Conservation (phyloP, 2,888 invertebrate species). For the Boloria euphrosyne region DNA sequence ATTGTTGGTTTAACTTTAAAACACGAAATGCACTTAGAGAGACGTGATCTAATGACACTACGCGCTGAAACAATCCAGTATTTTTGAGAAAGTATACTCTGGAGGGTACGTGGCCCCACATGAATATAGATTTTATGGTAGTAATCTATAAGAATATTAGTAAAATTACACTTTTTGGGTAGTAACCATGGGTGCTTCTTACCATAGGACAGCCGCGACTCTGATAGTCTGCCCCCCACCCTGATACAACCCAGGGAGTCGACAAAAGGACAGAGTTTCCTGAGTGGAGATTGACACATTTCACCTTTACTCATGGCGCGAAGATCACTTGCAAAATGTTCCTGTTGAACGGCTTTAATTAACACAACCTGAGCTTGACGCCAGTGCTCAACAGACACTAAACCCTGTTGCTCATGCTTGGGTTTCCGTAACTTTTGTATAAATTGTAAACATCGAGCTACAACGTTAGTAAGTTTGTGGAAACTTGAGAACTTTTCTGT, state of each 20-base stretch:
- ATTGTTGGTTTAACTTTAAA: neutral
- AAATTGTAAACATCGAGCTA: neutral
- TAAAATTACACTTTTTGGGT: neutral
- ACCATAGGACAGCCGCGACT: too few relatives aligned
- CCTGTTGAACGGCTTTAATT: too few relatives aligned
- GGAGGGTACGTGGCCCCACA: neutral
- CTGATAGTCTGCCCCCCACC: neutral
- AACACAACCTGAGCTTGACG: too few relatives aligned
- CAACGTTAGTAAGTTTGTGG: neutral
- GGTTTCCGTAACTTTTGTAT: neutral
- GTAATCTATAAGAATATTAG: neutral
- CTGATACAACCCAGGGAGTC: neutral
- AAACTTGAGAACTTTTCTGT: neutral
- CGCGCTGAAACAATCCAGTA: slow-evolving; percentile 1
- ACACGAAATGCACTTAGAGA: neutral
- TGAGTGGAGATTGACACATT: too few relatives aligned
- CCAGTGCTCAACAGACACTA: too few relatives aligned
- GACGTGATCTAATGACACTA: slow-evolving; percentile 2
- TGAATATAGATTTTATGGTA: neutral
- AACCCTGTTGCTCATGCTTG: neutral
- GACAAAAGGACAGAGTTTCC: too few relatives aligned
- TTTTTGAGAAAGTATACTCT: slow-evolving; percentile 2
- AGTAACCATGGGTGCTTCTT: too few relatives aligned
- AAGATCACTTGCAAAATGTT: too few relatives aligned
- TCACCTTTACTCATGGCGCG: too few relatives aligned